Conservation (phyloP, 1,140 invertebrate genomes). For the Drosophila pruinosa region DNA sequence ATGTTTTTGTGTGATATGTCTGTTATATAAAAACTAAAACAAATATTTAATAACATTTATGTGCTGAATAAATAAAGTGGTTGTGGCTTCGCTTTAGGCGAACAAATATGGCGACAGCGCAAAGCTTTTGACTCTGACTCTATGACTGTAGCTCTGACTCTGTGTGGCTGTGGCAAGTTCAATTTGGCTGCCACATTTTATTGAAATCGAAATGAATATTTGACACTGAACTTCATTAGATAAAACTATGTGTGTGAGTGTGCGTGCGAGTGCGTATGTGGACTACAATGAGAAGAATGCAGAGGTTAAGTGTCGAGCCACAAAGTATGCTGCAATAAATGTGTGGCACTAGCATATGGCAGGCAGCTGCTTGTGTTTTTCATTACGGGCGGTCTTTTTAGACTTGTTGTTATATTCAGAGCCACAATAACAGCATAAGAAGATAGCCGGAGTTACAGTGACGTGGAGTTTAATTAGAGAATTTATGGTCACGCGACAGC, state of each 20-base stretch:
- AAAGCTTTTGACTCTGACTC: slow-evolving; percentile 25
- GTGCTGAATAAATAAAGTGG: slow-evolving; percentile 3
- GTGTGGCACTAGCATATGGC: slow-evolving; percentile 57
- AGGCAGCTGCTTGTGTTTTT: slow-evolving; percentile 1
- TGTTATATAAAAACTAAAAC: background rate
- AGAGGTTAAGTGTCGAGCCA: slow-evolving; percentile 37
- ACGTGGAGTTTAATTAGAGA: slow-evolving; percentile 26
- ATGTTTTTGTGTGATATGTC: background rate
- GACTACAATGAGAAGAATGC: slow-evolving; percentile 15
- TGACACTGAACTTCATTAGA: slow-evolving; percentile 74
- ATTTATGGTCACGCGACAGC: slow-evolving; percentile 9
- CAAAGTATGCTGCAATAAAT: slow-evolving; percentile 55
- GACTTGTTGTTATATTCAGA: slow-evolving; percentile 14
- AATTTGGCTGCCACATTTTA: slow-evolving; percentile 19
- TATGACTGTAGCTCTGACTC: no score
- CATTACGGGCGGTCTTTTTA: background rate
- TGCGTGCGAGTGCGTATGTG: background rate
- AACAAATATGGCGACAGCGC: slow-evolving; percentile 36
- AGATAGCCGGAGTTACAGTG: slow-evolving; percentile 5
- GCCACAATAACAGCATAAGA: background rate
- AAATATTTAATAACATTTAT: slow-evolving; percentile 24
- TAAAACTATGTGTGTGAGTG: background rate
- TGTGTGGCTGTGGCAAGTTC: background rate
- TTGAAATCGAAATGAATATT: slow-evolving; percentile 69
- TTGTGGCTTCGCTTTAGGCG: background rate